Base-by-base conservation (phyloP, 2,113 vertebrate species). In the Nycticebus coucang region DNA sequence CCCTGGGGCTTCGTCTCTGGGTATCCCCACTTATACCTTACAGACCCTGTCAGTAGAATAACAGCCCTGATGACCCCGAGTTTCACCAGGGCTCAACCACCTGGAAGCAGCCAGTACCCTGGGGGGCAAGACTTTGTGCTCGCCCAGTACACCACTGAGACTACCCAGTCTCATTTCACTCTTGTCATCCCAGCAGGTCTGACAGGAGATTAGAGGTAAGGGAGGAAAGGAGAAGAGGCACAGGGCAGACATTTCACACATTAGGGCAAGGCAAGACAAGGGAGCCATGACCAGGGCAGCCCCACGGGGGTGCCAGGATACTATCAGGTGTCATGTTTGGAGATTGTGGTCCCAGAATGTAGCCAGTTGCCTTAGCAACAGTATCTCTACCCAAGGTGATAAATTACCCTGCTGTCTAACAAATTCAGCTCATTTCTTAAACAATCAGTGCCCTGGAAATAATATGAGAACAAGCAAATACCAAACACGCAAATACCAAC, bases 311-410 rank as follows among this genome's bases (percentile, higher is more conserved):
- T 1, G 17, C 57, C 0, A 0, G 35, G 81, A 82, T 75, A 57
- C 57, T 18, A 64, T 66, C 90, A 72, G 77, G 78, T n/a, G 24
- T 53, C 80, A 33, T 2, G 0, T 68, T 37, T 41, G 18, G 68
- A 93, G 24, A 89, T 3, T 22, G 37, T 19, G 57, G 57, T 79
- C 86, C 75, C 53, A 21, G 68, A 92, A 81, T 24, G 33, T 8
- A 93, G 87, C 55, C 45, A 10, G 96, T 97, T 97, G 95, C 87
- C 96, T 92, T 94, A 90, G 94, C 90, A 97, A 98, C 96, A 64
- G 94, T 79, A 95, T 96, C 94, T 94, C 95, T 37, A 95, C 55
- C 78, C 87, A 86, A 60, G 59, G 55, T 97, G 95, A 98, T 87
- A 93, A 89, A 95, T 93, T n/a, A 95, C 64, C 74, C 78, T 86